phyloP scores from a whole-genome alignment of 2,888 invertebrate species.

The Peribatodes rhomboidaria region DNA sequence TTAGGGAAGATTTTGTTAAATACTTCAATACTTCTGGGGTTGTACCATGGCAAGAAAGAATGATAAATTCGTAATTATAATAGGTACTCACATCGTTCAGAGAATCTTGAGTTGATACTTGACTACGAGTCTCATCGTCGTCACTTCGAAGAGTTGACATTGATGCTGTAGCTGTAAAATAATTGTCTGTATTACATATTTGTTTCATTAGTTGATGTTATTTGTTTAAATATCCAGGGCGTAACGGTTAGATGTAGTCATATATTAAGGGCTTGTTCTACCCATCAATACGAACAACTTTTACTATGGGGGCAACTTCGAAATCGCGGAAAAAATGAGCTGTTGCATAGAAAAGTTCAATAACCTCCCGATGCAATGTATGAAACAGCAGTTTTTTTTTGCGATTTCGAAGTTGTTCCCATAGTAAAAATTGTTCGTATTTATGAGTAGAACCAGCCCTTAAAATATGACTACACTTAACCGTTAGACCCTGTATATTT shows the following conservation, averaged over 20 bases:
- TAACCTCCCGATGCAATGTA: conserved; percentile 3
- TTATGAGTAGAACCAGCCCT: conserved; percentile 1
- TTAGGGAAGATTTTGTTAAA: conserved; percentile 29
- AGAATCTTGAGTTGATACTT: conserved; percentile 20
- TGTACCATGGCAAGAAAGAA: conserved; percentile 26
- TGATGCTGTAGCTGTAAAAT: conserved; percentile 3
- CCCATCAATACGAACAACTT: conserved; percentile 10
- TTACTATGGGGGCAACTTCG: conserved; percentile 1
- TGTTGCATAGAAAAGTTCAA: conserved; percentile 1
- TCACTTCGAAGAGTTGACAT: conserved; percentile 3
- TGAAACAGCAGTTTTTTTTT: conserved; percentile 1
- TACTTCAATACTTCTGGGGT: conserved; percentile 27
- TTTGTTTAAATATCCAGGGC: conserved; percentile 13
- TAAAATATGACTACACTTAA: conserved; percentile 3
- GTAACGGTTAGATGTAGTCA: conserved; percentile 13
- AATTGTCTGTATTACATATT: conserved; percentile 7
- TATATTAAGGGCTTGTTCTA: conserved; percentile 8
- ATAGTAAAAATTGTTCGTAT: conserved; percentile 5
- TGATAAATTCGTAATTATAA: conserved; percentile 19
- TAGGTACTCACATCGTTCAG: conserved; percentile 18
- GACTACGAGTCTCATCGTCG: conserved; percentile 3
- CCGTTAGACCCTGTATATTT: conserved; percentile 1
- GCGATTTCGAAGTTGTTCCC: conserved; percentile 4
- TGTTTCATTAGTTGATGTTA: conserved; percentile 16
- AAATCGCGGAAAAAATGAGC: neutral